These are phyloP conservation scores for Drosophila villosipedis DNA, from an alignment of 2,888 invertebrate genomes.

Conservation along the genomic window DNA sequence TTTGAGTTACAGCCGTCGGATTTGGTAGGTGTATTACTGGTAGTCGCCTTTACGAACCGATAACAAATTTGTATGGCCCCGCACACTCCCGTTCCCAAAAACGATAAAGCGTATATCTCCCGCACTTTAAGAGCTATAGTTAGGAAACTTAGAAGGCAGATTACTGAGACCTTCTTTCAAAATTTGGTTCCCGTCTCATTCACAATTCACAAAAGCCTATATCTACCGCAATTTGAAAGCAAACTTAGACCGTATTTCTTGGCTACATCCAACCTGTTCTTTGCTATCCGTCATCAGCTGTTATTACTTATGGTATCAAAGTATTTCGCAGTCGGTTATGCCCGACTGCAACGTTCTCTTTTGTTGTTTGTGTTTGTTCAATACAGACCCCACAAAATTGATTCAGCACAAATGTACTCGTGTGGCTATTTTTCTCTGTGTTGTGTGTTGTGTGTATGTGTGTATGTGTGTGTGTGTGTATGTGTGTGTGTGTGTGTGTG, in stretches of 20 bases:
- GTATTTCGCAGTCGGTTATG: not conserved
- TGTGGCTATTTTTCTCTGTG: conserved; percentile 5
- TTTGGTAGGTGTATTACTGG: not conserved
- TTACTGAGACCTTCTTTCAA: not conserved
- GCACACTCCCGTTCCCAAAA: not conserved
- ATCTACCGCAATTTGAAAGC: not conserved
- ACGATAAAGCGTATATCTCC: not conserved
- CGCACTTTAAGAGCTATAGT: not conserved
- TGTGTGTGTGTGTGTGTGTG: conserved; percentile 4
- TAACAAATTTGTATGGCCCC: not conserved
- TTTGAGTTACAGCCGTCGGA: not conserved
- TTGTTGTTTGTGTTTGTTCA: conserved; percentile 2
- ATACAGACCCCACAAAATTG: conserved; percentile 22
- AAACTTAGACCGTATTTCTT: not conserved
- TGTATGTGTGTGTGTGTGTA: not conserved
- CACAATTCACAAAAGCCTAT: not conserved
- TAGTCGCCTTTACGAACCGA: not conserved
- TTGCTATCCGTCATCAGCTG: not conserved
- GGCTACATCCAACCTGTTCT: not conserved
- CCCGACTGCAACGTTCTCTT: not conserved
- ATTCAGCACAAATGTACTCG: conserved; percentile 24
- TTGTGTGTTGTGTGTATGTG: not conserved
- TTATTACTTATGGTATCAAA: not conserved
- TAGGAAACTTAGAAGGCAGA: not conserved
- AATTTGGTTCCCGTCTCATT: not conserved